These are phyloP conservation scores for Sinhomidia bicolor DNA, from an alignment of 2,888 invertebrate genomes.

Conservation along the genomic window DNA sequence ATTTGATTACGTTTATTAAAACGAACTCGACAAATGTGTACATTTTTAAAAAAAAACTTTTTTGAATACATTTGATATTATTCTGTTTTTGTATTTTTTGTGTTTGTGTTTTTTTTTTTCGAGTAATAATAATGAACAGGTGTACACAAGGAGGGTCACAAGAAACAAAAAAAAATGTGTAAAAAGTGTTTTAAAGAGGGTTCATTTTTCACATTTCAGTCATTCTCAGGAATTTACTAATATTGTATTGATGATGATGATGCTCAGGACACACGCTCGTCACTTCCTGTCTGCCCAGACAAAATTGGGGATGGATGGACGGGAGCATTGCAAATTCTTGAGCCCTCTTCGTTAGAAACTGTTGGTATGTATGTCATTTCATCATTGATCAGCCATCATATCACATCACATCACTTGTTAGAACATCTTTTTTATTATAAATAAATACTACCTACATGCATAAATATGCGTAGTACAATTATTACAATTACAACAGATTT, in stretches of 20 bases:
- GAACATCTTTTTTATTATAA: neutral
- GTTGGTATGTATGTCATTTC: constrained; percentile 70
- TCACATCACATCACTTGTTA: constrained; percentile 11
- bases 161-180: neutral
- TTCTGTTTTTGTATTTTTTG: neutral
- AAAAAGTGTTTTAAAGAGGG: constrained; percentile 12
- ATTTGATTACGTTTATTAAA: neutral
- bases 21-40: neutral
- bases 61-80: neutral
- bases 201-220: constrained; percentile 54
- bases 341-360: constrained; percentile 67
- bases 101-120: neutral
- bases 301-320: constrained; percentile 73
- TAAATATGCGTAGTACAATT: no score
- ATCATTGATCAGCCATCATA: constrained; percentile 23
- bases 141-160: neutral
- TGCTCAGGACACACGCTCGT: constrained; percentile 71
- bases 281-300: constrained; percentile 73
- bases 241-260: constrained; percentile 62
- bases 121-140: neutral
- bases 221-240: constrained; percentile 50
- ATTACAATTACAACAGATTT: neutral
- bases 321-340: constrained; percentile 70
- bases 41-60: neutral
- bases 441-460: neutral